phyloP scores from a whole-genome alignment of 1,140 invertebrate genomes.

The Achroia grisella region DNA sequence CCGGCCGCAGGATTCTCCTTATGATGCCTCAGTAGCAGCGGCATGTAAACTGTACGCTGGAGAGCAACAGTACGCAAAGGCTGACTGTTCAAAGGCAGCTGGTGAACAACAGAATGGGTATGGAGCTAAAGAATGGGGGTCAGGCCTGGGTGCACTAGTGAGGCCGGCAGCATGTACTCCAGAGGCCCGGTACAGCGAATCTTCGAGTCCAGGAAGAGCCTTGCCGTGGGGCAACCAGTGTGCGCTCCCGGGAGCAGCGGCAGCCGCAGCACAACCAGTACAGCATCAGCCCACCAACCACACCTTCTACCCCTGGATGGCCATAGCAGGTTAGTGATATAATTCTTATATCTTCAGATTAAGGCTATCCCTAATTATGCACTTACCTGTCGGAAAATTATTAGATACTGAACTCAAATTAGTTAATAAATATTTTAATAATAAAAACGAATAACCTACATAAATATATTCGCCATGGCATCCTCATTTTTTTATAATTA shows the following conservation, averaged over 20 bases:
- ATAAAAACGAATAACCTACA: no score
- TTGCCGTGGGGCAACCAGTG: conserved; percentile 87
- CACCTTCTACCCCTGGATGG: conserved; percentile 98
- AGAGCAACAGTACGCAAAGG: conserved; percentile 78
- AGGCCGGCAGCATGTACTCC: conserved; percentile 90
- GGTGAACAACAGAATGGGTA: conserved; percentile 80
- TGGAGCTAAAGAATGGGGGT: conserved; percentile 82
- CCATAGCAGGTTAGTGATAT: conserved; percentile 92
- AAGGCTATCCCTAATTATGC: no score
- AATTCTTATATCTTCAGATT: no score
- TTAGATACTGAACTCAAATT: no score
- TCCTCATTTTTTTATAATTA: no score
- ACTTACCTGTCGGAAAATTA: no score
- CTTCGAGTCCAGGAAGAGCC: conserved; percentile 78
- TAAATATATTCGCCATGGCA: no score
- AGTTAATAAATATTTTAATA: no score
- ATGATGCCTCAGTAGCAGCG: conserved; percentile 90
- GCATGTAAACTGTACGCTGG: conserved; percentile 88
- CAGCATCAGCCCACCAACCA: conserved; percentile 92
- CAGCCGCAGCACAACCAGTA: conserved; percentile 86
- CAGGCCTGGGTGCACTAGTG: conserved; percentile 75
- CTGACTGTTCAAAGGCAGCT: conserved; percentile 75
- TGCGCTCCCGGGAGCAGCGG: conserved; percentile 83
- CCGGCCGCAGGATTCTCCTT: conserved; percentile 89
- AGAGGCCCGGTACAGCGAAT: conserved; percentile 86